These are phyloP conservation scores for Drosophila suboccidentalis DNA, from an alignment of 2,888 invertebrate species.

Conservation along the genomic window DNA sequence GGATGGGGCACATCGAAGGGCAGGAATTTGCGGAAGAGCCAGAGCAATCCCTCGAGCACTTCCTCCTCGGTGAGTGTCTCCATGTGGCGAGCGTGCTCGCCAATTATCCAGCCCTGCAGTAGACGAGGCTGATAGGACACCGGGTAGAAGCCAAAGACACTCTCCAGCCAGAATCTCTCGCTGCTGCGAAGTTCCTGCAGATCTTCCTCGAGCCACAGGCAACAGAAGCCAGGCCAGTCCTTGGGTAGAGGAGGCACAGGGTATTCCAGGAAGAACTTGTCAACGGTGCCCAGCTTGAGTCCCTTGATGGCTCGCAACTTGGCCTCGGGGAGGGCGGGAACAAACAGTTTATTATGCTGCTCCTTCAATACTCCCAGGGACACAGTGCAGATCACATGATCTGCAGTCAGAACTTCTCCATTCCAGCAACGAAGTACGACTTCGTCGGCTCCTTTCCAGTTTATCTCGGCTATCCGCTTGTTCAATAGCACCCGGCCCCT, in stretches of 20 bases:
- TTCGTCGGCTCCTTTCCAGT: slow-evolving; percentile 64
- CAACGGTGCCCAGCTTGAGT: slow-evolving; percentile 87
- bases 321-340: slow-evolving; percentile 85
- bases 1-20: slow-evolving; percentile 70
- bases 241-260: slow-evolving; percentile 87
- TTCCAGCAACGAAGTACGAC: slow-evolving; percentile 77
- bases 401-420: slow-evolving; percentile 85
- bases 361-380: slow-evolving; percentile 88
- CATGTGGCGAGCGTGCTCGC: slow-evolving; percentile 87
- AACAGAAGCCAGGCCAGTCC: slow-evolving; percentile 86
- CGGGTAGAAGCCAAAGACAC: slow-evolving; percentile 89
- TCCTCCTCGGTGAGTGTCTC: slow-evolving; percentile 88
- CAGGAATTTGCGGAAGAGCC: slow-evolving; percentile 79
- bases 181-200: slow-evolving; percentile 65
- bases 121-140: slow-evolving; percentile 88
- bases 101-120: slow-evolving; percentile 90
- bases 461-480: slow-evolving; percentile 70
- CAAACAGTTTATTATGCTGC: slow-evolving; percentile 83
- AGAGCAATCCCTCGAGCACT: slow-evolving; percentile 72
- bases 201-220: slow-evolving; percentile 87
- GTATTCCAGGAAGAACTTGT: slow-evolving; percentile 89
- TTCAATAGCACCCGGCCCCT: slow-evolving; percentile 80
- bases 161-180: slow-evolving; percentile 87
- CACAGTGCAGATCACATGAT: slow-evolving; percentile 88
- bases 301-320: slow-evolving; percentile 87